These are phyloP conservation scores for Clarias magur DNA, from an alignment of 2,113 vertebrate species.

Conservation along the genomic window DNA sequence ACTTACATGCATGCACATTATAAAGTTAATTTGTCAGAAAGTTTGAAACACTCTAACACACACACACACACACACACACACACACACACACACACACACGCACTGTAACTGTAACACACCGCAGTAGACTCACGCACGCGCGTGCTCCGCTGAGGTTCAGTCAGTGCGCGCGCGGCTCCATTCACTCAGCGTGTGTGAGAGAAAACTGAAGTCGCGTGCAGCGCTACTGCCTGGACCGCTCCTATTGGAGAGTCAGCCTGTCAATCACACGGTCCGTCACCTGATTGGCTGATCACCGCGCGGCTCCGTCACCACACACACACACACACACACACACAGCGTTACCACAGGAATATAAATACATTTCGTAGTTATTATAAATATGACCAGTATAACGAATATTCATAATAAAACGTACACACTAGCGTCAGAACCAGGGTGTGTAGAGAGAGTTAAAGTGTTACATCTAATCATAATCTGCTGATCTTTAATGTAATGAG, in stretches of 20 bases:
- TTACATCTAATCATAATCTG: too few relatives aligned
- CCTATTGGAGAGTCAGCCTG: neutral
- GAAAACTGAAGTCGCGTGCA: neutral
- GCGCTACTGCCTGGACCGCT: neutral
- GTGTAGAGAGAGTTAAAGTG: too few relatives aligned
- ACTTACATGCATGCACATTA: neutral
- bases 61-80: too few relatives aligned
- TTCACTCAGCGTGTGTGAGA: neutral
- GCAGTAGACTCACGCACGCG: neutral
- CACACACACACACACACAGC: too few relatives aligned
- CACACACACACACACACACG: too few relatives aligned
- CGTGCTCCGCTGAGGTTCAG: neutral
- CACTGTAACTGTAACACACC: neutral
- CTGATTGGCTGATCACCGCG: neutral
- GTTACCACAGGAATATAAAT: too few relatives aligned
- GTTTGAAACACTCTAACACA: neutral
- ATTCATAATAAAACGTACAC: too few relatives aligned
- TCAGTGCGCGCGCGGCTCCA: neutral
- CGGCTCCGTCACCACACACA: neutral
- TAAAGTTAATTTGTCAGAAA: neutral
- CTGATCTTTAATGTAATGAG: too few relatives aligned
- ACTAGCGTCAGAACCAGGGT: too few relatives aligned
- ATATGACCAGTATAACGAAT: too few relatives aligned
- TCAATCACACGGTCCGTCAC: neutral
- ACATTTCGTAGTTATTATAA: too few relatives aligned